Evolutionary conservation across 2,113 vertebrate species (phyloP).

Genomic region (Elanoides forficatus): DNA sequence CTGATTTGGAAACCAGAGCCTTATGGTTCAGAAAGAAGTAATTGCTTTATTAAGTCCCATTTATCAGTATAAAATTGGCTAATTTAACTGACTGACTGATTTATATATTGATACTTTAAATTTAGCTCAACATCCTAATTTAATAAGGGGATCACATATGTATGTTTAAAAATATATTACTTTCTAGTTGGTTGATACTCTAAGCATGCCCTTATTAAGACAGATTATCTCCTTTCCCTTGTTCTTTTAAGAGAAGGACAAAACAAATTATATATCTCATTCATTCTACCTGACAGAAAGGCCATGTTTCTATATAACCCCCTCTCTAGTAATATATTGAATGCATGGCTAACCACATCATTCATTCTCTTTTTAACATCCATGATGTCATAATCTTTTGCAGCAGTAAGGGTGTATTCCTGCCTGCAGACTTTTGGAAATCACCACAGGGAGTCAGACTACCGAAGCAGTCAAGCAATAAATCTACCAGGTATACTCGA

Average conservation of each 20-base stretch:
- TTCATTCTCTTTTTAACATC: constrained; percentile 57
- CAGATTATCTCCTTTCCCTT: constrained; percentile 61
- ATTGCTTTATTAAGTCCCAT: constrained; percentile 68
- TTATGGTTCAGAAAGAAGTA: constrained; percentile 64
- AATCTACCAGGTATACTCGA: constrained; percentile 15
- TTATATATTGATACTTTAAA: constrained; percentile 68
- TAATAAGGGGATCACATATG: constrained; percentile 67
- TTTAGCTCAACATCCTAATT: constrained; percentile 61
- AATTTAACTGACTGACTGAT: constrained; percentile 71
- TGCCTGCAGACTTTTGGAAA: constrained; percentile 27
- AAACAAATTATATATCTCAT: constrained; percentile 63
- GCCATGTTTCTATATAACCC: constrained; percentile 68
- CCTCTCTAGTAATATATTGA: constrained; percentile 56
- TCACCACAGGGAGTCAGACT: constrained; percentile 41
- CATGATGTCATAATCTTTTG: constrained; percentile 63
- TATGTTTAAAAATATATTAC: constrained; percentile 61
- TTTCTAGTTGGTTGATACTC: constrained; percentile 53
- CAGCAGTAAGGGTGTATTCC: constrained; percentile 35
- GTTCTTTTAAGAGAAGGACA: constrained; percentile 55
- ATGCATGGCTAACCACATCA: constrained; percentile 50
- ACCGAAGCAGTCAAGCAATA: constrained; percentile 25
- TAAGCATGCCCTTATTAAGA: constrained; percentile 66
- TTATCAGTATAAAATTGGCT: constrained; percentile 64
- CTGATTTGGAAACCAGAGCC: constrained; percentile 64
- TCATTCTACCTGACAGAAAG: constrained; percentile 69